Percentiles rank a stretch among this genome's conserved stretches.
Conservation (phyloP, 1,140 invertebrate species). For the Pachypsylla venusta region DNA sequence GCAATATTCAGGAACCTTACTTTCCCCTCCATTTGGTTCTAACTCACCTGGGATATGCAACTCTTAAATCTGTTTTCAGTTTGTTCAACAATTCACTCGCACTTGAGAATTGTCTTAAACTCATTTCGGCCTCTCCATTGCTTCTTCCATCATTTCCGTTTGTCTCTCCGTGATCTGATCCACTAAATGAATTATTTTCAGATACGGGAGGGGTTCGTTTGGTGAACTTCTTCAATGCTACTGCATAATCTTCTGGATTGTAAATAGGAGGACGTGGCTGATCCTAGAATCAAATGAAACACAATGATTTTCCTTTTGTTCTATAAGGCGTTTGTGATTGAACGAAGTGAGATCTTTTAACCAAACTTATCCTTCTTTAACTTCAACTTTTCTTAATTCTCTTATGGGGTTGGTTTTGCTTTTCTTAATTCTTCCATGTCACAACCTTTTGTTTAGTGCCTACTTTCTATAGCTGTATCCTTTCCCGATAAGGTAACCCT, state of each 20-base stretch:
- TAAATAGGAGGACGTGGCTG: constrained; percentile 69
- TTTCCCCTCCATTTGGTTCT: too few species aligned
- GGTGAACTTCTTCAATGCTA: constrained; percentile 58
- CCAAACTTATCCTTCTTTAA: too few species aligned
- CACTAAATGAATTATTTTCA: constrained; percentile 19
- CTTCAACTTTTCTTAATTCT: too few species aligned
- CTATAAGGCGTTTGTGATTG: too few species aligned
- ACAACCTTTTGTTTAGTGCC: too few species aligned
- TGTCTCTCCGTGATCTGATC: background rate
- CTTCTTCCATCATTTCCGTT: constrained; percentile 5
- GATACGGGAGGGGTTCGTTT: constrained; percentile 35
- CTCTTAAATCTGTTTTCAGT: constrained; percentile 62
- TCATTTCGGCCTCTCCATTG: constrained; percentile 47
- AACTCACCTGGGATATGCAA: constrained; percentile 72
- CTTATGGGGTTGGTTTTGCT: too few species aligned
- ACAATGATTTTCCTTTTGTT: too few species aligned
- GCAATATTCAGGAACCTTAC: too few species aligned
- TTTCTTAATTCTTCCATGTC: too few species aligned
- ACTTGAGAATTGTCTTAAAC: constrained; percentile 64
- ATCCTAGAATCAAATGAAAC: constrained; percentile 43
- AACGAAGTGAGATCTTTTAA: too few species aligned
- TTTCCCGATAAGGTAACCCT: too few species aligned
- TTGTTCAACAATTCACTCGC: constrained; percentile 78
- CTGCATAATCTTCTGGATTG: constrained; percentile 68
- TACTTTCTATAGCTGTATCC: too few species aligned